Conservation (phyloP, 2,888 invertebrate species). For the Acrocyrtus sp. region DNA sequence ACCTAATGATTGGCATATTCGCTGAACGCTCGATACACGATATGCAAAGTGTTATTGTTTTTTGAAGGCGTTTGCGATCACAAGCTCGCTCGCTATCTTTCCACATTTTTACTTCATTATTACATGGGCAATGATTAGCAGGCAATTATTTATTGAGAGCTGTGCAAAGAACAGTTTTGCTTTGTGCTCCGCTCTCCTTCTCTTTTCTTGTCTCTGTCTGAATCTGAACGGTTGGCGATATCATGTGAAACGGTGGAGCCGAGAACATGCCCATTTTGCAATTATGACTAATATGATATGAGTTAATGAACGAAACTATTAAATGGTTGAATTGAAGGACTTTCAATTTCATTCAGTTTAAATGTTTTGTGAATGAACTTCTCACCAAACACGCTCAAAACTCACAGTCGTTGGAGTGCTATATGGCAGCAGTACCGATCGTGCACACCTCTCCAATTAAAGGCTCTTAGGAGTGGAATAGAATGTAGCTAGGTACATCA, state of each 20-base stretch:
- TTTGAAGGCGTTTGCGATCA: background rate
- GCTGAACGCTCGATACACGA: background rate
- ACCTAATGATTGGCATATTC: too few relatives aligned
- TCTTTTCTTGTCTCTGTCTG: constrained; percentile 7
- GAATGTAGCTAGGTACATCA: background rate
- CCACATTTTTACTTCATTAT: background rate
- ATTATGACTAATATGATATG: constrained; percentile 6
- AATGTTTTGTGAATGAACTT: background rate
- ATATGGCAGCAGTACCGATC: too few relatives aligned
- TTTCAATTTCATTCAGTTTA: constrained; percentile 44
- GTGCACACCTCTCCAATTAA: too few relatives aligned
- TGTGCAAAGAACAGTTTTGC: constrained; percentile 8
- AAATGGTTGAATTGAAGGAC: constrained; percentile 33
- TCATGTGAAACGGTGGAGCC: constrained; percentile 1
- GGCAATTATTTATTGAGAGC: background rate
- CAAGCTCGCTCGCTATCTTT: background rate
- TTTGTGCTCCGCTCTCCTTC: too few relatives aligned
- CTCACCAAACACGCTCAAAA: background rate
- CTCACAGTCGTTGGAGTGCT: too few relatives aligned
- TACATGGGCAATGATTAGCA: background rate
- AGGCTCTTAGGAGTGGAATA: too few relatives aligned
- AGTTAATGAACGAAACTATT: background rate
- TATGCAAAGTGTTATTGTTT: background rate
- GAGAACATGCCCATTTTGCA: constrained; percentile 15
- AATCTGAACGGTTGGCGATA: background rate